Evolutionary conservation across 2,888 invertebrate genomes (phyloP).

Genomic region (Caradrina kadenii): DNA sequence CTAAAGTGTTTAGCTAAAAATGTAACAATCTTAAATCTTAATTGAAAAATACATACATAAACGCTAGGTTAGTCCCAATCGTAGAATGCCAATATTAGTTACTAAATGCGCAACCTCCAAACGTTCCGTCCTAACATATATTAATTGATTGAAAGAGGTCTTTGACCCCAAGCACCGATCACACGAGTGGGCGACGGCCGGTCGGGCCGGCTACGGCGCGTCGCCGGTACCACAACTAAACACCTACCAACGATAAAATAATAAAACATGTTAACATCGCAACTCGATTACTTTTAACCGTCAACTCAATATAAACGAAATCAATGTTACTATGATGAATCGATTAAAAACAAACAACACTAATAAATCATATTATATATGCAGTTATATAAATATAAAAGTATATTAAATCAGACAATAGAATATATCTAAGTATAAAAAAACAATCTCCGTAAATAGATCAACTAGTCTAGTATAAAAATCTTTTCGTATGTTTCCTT

Average conservation of each 20-base stretch:
- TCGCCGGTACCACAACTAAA: slow-evolving; percentile 77
- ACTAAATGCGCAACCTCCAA: slow-evolving; percentile 89
- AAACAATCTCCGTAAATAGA: slow-evolving; percentile 91
- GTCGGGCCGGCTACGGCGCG: slow-evolving; percentile 50
- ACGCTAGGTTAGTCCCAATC: slow-evolving; percentile 91
- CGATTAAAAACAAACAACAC: slow-evolving; percentile 91
- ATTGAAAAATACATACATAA: slow-evolving; percentile 90
- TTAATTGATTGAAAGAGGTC: slow-evolving; percentile 86
- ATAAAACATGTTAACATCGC: slow-evolving; percentile 84
- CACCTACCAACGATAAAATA: slow-evolving; percentile 87
- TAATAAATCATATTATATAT: slow-evolving; percentile 89
- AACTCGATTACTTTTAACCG: slow-evolving; percentile 70
- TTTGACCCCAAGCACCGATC: slow-evolving; percentile 85
- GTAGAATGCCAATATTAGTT: slow-evolving; percentile 91
- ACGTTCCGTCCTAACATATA: slow-evolving; percentile 86
- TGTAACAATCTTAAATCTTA: slow-evolving; percentile 91
- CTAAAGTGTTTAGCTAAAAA: slow-evolving; percentile 91
- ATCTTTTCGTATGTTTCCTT: slow-evolving; percentile 91
- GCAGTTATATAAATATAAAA: slow-evolving; percentile 89
- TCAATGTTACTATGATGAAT: slow-evolving; percentile 85
- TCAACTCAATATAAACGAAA: slow-evolving; percentile 83
- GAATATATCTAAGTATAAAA: slow-evolving; percentile 91
- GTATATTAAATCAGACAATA: slow-evolving; percentile 91
- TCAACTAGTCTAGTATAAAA: slow-evolving; percentile 91
- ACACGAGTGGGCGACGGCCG: slow-evolving; percentile 65